Evolutionary conservation across 1,140 invertebrate species (phyloP), one percentile per base, ranked within the genome.

Genomic region (Drosophila auraria): DNA sequence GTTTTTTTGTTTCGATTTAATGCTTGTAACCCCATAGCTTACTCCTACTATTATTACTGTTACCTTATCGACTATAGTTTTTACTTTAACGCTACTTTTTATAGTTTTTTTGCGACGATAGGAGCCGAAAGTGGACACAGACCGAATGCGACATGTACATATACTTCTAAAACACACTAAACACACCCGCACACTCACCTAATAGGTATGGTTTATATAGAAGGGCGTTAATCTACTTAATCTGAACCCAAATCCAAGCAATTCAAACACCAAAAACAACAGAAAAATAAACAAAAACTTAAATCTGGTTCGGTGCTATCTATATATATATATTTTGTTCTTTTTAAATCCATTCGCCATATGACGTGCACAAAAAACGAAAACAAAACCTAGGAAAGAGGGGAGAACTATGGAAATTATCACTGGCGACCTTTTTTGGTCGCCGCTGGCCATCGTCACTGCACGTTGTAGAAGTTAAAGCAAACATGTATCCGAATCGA

Each of bases 181-280:
- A 62, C 17, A 51, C 27, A 25, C 23, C 38, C 33, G 23, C 8
- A 56, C 56, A 66, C 23, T 57, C 30, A 58, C 36, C 30, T 77
- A 54, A 74, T 51, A 69, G 75, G 70, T 60, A 76, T 49, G 62
- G 63, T 54, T 64, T 62, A 66, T 75, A 71, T 57, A 68, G 54
- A 80, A 51, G 51, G 68, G 77, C 71, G 56, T 81, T 74, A 66
- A 89, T 78, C 78, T 87, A 81, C 78, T 89, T 89, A 89, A 89
- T 81, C 53, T 78, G 70, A 74, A 87, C 56, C 60, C 83, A 71
- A 62, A 78, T 70, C 51, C 36, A 78, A 56, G n/a, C n/a, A 83
- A 53, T 62, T 49, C 12, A 33, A 72, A 51, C 70, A 64, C 30
- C 56, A 50, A 51, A 51, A 60, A 25, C 42, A 27, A 33, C 42